phyloP scores from a whole-genome alignment of 1,140 invertebrate genomes.

The Pectinophora gossypiella region DNA sequence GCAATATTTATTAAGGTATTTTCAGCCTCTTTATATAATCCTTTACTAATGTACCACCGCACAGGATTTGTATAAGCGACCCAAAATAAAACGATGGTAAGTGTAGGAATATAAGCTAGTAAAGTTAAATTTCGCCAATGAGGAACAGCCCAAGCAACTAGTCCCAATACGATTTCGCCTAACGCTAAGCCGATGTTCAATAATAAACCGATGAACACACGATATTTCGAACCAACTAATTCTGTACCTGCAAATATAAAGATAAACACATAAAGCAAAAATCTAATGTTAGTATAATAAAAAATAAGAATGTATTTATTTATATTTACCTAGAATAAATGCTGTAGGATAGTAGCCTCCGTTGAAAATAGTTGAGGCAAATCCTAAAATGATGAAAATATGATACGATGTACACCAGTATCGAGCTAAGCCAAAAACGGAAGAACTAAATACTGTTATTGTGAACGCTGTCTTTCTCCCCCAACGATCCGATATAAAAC shows the following conservation, averaged over 20 bases:
- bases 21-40: constrained; percentile 78
- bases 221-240: constrained; percentile 81
- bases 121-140: constrained; percentile 83
- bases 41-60: constrained; percentile 85
- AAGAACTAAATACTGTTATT: neutral
- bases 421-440: neutral
- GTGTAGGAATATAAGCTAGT: constrained; percentile 79
- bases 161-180: constrained; percentile 80
- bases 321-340: neutral
- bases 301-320: neutral
- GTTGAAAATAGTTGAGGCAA: neutral
- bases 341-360: neutral
- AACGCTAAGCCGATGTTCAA: constrained; percentile 82
- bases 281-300: too few species aligned
- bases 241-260: constrained; percentile 79
- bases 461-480: neutral
- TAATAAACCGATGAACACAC: constrained; percentile 81
- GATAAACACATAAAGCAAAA: too few species aligned
- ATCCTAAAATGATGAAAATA: neutral
- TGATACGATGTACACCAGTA: neutral
- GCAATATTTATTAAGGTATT: constrained; percentile 77
- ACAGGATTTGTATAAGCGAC: constrained; percentile 79
- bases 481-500: neutral
- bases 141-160: constrained; percentile 79
- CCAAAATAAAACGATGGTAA: constrained; percentile 79